Evolutionary conservation across 2,888 invertebrate genomes (phyloP).

Genomic region (Argyresthia albistria): DNA sequence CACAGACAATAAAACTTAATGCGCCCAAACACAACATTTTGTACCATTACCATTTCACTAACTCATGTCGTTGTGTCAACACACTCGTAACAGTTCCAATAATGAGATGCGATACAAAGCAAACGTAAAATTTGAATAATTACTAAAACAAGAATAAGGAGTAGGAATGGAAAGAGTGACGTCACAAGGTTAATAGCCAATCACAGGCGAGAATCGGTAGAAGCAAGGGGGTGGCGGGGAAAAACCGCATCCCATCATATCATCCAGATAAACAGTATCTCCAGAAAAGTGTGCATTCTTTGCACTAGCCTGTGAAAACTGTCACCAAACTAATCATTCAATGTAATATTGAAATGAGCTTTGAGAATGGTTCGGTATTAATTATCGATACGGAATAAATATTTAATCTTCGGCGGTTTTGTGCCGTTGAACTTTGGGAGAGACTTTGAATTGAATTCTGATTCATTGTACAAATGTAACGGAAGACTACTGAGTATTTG

Average conservation of each 20-base stretch:
- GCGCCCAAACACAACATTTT: too few relatives aligned
- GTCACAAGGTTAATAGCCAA: too few relatives aligned
- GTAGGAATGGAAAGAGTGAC: too few relatives aligned
- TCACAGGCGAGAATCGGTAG: too few relatives aligned
- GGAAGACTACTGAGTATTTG: too few relatives aligned
- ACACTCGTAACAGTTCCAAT: neutral
- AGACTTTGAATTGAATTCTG: too few relatives aligned
- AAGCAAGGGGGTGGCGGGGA: too few relatives aligned
- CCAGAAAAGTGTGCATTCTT: conserved; percentile 52
- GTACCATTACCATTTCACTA: neutral
- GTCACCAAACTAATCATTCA: conserved; percentile 40
- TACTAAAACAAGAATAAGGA: neutral
- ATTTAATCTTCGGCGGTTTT: conserved; percentile 23
- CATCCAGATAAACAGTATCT: conserved; percentile 18
- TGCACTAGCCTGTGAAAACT: conserved; percentile 53
- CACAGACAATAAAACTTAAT: too few relatives aligned
- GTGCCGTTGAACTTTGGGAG: conserved; percentile 6
- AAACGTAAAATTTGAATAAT: neutral
- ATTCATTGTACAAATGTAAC: too few relatives aligned
- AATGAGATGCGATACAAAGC: neutral
- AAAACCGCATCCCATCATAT: neutral
- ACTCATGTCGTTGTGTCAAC: neutral
- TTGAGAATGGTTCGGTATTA: neutral
- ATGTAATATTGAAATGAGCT: too few relatives aligned
- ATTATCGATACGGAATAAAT: conserved; percentile 7